Evolutionary conservation across 2,888 invertebrate species (phyloP).

Genomic region (Zonitis immaculata): DNA sequence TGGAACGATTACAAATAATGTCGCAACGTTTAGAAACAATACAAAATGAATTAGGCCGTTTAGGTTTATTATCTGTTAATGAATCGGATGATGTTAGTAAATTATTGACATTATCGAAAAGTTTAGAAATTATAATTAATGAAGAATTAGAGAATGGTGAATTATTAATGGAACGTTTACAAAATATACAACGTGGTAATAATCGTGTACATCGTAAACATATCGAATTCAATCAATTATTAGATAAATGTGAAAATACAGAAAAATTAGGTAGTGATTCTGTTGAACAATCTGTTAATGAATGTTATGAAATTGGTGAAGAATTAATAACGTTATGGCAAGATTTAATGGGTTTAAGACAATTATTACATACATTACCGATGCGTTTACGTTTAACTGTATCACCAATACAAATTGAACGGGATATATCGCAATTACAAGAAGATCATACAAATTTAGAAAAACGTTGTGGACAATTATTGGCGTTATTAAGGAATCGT

Average conservation of each 20-base stretch:
- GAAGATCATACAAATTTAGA: constrained; percentile 71
- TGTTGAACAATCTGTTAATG: constrained; percentile 70
- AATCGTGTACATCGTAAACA: constrained; percentile 64
- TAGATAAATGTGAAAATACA: constrained; percentile 70
- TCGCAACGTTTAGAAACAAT: constrained; percentile 70
- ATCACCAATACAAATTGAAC: constrained; percentile 64
- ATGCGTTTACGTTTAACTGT: constrained; percentile 70
- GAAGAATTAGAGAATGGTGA: constrained; percentile 75
- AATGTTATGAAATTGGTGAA: constrained; percentile 66
- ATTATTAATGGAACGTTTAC: constrained; percentile 69
- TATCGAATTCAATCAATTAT: constrained; percentile 54
- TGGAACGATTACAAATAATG: constrained; percentile 74
- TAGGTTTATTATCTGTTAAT: constrained; percentile 66
- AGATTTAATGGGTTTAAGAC: constrained; percentile 69
- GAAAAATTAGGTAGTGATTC: constrained; percentile 71
- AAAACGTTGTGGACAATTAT: constrained; percentile 63
- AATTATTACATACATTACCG: constrained; percentile 72
- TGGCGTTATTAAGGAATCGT: constrained; percentile 61
- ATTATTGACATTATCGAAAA: constrained; percentile 64
- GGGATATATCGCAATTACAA: constrained; percentile 69
- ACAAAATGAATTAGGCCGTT: constrained; percentile 71
- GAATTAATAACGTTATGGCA: constrained; percentile 71
- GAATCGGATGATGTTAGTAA: constrained; percentile 76
- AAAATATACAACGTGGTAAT: constrained; percentile 68
- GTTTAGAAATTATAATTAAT: constrained; percentile 65